A percentile compares a stretch with the other conserved stretches of the same genome.
Conservation (phyloP, 2,888 invertebrate genomes). For the Sturmia bella region DNA sequence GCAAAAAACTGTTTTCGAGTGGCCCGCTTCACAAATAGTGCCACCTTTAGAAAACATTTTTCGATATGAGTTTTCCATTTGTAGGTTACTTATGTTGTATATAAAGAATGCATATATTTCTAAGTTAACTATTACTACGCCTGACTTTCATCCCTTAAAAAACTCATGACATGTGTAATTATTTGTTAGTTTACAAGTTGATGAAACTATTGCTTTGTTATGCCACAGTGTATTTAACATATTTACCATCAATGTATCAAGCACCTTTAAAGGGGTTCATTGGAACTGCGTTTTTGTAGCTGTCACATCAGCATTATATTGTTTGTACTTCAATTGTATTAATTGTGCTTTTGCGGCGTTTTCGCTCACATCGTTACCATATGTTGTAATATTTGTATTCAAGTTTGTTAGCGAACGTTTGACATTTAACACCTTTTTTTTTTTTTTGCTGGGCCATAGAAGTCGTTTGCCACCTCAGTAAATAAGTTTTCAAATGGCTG, state of each 20-base stretch:
- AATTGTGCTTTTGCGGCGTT: constrained; percentile 23
- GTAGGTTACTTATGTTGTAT: too few species aligned
- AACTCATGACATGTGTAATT: too few species aligned
- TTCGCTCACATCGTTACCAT: constrained; percentile 51
- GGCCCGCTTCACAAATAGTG: too few species aligned
- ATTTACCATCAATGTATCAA: constrained; percentile 9
- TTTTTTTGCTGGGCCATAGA: too few species aligned
- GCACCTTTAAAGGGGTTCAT: constrained; percentile 45
- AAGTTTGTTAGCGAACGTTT: constrained; percentile 63
- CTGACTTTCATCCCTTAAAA: too few species aligned
- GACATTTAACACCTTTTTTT: constrained; percentile 63
- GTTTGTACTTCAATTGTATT: constrained; percentile 34
- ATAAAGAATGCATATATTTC: too few species aligned
- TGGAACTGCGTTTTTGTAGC: constrained; percentile 7
- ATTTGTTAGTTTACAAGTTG: too few species aligned
- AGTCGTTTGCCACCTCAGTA: constrained; percentile 13
- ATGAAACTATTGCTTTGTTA: background rate
- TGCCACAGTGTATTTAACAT: background rate
- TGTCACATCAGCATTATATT: constrained; percentile 8
- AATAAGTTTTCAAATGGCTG: constrained; percentile 32
- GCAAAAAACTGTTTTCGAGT: too few species aligned
- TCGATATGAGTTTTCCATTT: too few species aligned
- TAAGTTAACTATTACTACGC: too few species aligned
- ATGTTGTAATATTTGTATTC: constrained; percentile 53
- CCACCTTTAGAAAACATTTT: too few species aligned